Evolutionary conservation across 2,113 vertebrate species (phyloP).

Genomic region (Crotalus horridus): DNA sequence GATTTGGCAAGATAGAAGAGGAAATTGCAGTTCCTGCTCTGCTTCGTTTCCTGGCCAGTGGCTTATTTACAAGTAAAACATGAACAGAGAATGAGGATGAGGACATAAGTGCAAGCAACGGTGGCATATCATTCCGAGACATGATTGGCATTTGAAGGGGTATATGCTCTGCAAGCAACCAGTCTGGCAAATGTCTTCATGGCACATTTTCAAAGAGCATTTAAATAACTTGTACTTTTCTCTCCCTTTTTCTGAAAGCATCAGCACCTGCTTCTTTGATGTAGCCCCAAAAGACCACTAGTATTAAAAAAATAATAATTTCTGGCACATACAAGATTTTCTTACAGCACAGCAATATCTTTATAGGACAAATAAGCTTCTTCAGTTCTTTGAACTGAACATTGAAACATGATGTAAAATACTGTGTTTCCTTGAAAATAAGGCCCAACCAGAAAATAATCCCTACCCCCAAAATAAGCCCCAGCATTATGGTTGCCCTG

Average conservation of each 20-base stretch:
- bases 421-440: too few species aligned
- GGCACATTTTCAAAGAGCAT: neutral
- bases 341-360: neutral
- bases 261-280: neutral
- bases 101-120: neutral
- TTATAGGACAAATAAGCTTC: neutral
- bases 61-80: neutral
- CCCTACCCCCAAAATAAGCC: too few species aligned
- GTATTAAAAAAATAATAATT: neutral
- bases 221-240: neutral
- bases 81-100: neutral
- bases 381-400: neutral
- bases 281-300: neutral
- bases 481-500: too few species aligned
- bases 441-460: too few species aligned
- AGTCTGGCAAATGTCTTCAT: neutral
- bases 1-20: slow-evolving; percentile 39
- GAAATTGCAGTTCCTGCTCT: slow-evolving; percentile 25
- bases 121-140: neutral
- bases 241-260: neutral
- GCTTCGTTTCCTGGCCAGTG: slow-evolving; percentile 40
- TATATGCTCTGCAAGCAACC: neutral
- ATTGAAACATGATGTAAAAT: neutral
- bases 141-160: neutral
- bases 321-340: neutral